phyloP scores from a whole-genome alignment of 2,888 invertebrate genomes.

The Julus scanicus region DNA sequence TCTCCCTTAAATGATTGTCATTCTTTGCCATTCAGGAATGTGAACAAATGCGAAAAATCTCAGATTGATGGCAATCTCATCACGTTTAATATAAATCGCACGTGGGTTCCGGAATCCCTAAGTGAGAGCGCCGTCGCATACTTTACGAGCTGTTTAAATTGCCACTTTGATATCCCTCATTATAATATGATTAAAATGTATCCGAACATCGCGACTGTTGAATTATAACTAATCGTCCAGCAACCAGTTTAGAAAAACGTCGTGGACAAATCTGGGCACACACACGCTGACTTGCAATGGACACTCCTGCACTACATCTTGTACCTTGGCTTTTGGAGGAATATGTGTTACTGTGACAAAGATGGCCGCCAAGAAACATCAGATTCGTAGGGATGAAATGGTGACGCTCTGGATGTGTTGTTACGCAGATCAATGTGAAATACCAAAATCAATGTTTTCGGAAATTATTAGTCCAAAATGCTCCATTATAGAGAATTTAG shows the following conservation, averaged over 20 bases:
- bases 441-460: too few relatives aligned
- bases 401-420: background rate
- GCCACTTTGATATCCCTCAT: constrained; percentile 27
- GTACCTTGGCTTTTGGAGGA: background rate
- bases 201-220: constrained; percentile 23
- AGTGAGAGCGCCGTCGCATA: background rate
- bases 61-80: constrained; percentile 39
- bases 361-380: background rate
- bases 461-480: too few relatives aligned
- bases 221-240: constrained; percentile 20
- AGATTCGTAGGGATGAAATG: background rate
- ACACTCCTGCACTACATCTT: background rate
- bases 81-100: constrained; percentile 15
- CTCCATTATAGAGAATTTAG: background rate
- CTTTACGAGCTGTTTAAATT: background rate
- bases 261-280: background rate
- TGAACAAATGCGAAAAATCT: constrained; percentile 28
- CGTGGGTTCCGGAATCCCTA: constrained; percentile 9
- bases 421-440: too few relatives aligned
- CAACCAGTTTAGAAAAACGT: constrained; percentile 12
- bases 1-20: constrained; percentile 15
- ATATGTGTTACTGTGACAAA: background rate
- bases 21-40: constrained; percentile 8
- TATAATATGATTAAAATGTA: constrained; percentile 39
- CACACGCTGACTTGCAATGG: background rate